Base-by-base conservation (phyloP, 2,888 invertebrate genomes). In the Flexamia atlantica region DNA sequence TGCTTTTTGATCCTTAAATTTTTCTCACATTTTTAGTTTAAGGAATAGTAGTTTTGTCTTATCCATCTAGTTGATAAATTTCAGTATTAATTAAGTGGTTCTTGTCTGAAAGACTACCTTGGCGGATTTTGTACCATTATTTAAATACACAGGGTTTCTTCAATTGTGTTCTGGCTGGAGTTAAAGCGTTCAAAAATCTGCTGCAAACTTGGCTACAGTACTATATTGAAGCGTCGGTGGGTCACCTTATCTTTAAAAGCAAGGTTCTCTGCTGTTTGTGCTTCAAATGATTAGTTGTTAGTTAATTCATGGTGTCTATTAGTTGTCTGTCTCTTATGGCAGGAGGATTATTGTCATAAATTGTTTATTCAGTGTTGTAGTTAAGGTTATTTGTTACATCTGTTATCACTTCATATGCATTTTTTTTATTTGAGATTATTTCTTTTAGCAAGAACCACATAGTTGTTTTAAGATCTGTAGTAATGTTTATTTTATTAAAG, bases 1-100 rank as follows among this genome's bases (percentile, higher is more conserved):
- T 79, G 79, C 82, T 79, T 84, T 79, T 82, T 80, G 83, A 60
- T 64, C 50, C 50, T 84, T 14, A 17, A 60, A 36, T 70, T 72
- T 82, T 81, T 83, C 57, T 28, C 57, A 17, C 20, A 80, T 80
- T 46, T 57, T 32, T 57, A 80, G 30, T 23, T 23, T 7, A 70
- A 70, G 20, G 20, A 17, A 23, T 20, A 50, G 50, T 68, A 30
- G 32, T 68, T 46, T 82, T 82, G 64, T 82, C 40, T 4, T 50
- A 32, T 57, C 79, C 79, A 79, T 57, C 32, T 46, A 25, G 17
- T 12, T 28, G 14, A 76, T 25, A 50, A 23, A 30, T 40, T 20
- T 20, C 23, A n/a, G 9, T 32, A 4, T 46, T 20, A 9, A 50
- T 7, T 10, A 36, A 20, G 30, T 79, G 57, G 57, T 79, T 79